These are phyloP conservation scores for Sipunculus nudus DNA, from an alignment of 2,888 invertebrate genomes.

Conservation along the genomic window DNA sequence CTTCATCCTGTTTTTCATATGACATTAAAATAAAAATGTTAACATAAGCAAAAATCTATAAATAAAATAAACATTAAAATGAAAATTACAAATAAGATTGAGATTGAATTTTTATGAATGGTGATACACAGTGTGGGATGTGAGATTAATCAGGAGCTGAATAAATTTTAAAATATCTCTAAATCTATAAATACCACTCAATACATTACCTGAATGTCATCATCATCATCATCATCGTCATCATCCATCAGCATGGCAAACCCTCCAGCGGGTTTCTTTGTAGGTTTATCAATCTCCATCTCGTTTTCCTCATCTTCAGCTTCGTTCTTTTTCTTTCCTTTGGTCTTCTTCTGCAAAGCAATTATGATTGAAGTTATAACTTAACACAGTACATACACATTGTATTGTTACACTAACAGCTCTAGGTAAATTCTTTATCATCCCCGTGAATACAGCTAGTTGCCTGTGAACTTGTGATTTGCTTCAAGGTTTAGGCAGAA, in stretches of 20 bases:
- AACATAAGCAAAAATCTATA: not conserved
- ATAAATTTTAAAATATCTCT: too few species aligned
- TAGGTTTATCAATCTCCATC: too few species aligned
- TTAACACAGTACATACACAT: conserved; percentile 1
- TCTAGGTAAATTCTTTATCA: too few species aligned
- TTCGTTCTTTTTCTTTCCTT: conserved; percentile 40
- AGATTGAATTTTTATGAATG: not conserved
- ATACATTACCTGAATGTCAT: conserved; percentile 8
- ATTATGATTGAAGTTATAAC: not conserved
- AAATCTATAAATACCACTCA: too few species aligned
- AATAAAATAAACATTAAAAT: not conserved
- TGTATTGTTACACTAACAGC: too few species aligned
- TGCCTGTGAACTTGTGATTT: too few species aligned
- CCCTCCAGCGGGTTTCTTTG: too few species aligned
- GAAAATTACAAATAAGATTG: not conserved
- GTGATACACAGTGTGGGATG: too few species aligned
- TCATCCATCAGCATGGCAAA: too few species aligned
- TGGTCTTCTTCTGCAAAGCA: not conserved
- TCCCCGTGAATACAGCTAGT: too few species aligned
- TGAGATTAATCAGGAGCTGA: too few species aligned
- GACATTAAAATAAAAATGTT: not conserved
- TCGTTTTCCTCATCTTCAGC: conserved; percentile 17
- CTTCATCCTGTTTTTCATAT: not conserved
- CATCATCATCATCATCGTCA: conserved; percentile 33
- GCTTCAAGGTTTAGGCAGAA: too few species aligned